Percentiles rank a stretch among this genome's conserved stretches.
These are phyloP conservation scores for Ramphastos sulfuratus DNA, from an alignment of 2,113 vertebrate genomes.

Conservation along the genomic window DNA sequence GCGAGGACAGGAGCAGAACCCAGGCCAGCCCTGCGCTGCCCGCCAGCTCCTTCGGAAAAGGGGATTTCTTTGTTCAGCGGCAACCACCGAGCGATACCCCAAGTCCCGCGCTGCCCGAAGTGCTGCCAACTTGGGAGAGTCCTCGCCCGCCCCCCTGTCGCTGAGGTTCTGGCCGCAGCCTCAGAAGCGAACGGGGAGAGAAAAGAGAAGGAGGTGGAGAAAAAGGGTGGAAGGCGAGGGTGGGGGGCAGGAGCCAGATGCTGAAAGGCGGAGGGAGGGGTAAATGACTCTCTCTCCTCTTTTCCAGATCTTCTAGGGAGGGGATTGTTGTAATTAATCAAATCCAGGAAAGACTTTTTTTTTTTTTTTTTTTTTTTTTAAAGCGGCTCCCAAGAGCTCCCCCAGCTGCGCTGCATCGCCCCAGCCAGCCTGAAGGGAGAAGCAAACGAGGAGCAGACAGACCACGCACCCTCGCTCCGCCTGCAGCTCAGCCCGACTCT, in stretches of 20 bases:
- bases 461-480: background rate
- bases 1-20: background rate
- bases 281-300: constrained; percentile 44
- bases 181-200: background rate
- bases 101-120: constrained; percentile 26
- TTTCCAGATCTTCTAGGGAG: constrained; percentile 51
- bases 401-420: constrained; percentile 31
- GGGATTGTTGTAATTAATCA: constrained; percentile 45
- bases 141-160: background rate
- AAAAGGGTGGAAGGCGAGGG: background rate
- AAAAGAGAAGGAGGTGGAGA: background rate
- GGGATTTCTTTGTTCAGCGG: background rate
- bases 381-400: constrained; percentile 27
- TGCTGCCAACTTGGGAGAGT: constrained; percentile 50
- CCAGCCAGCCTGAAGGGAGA: constrained; percentile 22
- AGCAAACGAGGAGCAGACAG: background rate
- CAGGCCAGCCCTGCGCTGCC: background rate
- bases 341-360: background rate
- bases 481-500: background rate
- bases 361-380: background rate
- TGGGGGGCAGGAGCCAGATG: constrained; percentile 6
- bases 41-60: background rate
- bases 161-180: constrained; percentile 42
- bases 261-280: constrained; percentile 38
- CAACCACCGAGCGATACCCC: background rate